A percentile compares a stretch with the other conserved stretches of the same genome.
These are phyloP conservation scores for Agrochola macilenta DNA, from an alignment of 2,888 invertebrate species.

Conservation along the genomic window DNA sequence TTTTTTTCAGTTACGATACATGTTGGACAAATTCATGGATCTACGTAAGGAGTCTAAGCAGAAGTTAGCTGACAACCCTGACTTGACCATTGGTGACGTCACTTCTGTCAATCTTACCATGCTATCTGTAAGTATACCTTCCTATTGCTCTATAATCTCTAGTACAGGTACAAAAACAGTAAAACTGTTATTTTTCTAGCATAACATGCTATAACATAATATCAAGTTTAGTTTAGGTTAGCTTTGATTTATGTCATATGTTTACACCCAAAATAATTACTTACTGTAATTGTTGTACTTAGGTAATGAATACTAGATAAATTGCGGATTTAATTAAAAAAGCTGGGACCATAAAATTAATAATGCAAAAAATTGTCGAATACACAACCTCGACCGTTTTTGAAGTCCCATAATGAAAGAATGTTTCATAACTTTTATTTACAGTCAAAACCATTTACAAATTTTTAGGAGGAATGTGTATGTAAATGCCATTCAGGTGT, in stretches of 20 bases:
- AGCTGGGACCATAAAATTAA: background rate
- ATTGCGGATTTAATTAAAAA: too few species aligned
- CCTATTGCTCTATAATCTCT: background rate
- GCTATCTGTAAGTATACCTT: slow-evolving; percentile 88
- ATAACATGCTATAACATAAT: too few species aligned
- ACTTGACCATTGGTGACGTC: slow-evolving; percentile 94
- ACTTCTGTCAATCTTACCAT: slow-evolving; percentile 96
- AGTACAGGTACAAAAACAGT: background rate
- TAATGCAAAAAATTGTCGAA: background rate
- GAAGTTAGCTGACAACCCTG: slow-evolving; percentile 91
- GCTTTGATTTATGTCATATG: background rate
- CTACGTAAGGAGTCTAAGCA: slow-evolving; percentile 92
- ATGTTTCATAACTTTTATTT: slow-evolving; percentile 19
- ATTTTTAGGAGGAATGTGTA: too few species aligned
- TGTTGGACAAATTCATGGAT: slow-evolving; percentile 94
- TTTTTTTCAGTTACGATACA: slow-evolving; percentile 88
- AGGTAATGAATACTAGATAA: background rate
- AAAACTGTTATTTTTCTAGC: too few species aligned
- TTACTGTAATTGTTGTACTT: background rate
- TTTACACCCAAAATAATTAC: too few species aligned
- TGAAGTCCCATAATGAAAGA: background rate
- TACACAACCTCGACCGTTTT: background rate
- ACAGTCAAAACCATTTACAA: too few species aligned
- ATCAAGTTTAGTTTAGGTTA: background rate
- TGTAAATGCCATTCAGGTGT: too few species aligned